phyloP scores from a whole-genome alignment of 2,797 vertebrate species.

The Phalanger gymnotis region DNA sequence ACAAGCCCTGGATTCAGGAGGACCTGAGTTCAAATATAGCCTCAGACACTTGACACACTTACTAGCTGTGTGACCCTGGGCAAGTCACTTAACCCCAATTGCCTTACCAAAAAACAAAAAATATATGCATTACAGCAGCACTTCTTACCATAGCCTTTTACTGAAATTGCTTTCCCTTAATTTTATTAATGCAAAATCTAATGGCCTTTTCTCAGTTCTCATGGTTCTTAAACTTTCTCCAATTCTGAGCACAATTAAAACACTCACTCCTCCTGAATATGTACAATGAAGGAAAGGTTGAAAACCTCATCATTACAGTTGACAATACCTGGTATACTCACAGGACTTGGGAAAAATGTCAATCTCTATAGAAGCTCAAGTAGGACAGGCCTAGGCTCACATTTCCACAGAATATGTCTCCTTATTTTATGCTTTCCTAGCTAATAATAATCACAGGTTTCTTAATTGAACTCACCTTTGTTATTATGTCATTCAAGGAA shows the following conservation, averaged over 20 bases:
- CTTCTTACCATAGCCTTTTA: neutral
- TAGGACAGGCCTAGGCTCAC: neutral
- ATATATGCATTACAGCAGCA: no score
- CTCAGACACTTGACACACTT: no score
- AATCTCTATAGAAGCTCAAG: neutral
- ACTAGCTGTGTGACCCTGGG: no score
- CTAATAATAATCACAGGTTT: neutral
- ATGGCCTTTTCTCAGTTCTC: neutral
- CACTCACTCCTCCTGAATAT: neutral
- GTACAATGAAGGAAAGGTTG: neutral
- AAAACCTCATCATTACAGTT: neutral
- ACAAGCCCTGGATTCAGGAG: no score
- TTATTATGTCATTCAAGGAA: neutral
- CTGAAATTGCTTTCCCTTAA: neutral
- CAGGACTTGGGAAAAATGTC: neutral
- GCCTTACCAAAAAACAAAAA: no score
- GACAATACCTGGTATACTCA: neutral
- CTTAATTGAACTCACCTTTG: neutral
- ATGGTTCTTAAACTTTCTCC: neutral
- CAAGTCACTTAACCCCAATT: no score
- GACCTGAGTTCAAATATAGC: no score
- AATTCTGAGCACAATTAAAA: neutral
- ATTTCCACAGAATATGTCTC: neutral
- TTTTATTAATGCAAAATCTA: neutral
- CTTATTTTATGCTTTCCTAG: neutral